Evolutionary conservation across 1,140 invertebrate species (phyloP).

Genomic region (Venustaconcha ellipsiformis): DNA sequence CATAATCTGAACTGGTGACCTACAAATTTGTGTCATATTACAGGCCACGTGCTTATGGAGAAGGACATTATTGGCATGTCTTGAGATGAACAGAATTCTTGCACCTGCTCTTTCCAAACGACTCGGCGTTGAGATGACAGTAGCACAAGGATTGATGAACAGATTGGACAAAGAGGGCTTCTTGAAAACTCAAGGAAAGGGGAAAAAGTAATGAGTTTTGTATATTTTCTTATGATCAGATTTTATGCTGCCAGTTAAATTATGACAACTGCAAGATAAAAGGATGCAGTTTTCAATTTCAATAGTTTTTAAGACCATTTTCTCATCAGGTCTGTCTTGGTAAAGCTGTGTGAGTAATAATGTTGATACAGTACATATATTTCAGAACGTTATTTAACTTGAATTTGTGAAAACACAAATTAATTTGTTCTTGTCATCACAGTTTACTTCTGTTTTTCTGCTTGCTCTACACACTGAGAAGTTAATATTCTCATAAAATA

Average conservation of each 20-base stretch:
- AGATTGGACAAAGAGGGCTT: slow-evolving; percentile 65
- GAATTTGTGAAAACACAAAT: too few relatives aligned
- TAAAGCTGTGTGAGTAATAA: background rate
- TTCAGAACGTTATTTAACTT: too few relatives aligned
- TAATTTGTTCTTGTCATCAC: too few relatives aligned
- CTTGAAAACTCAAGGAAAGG: slow-evolving; percentile 50
- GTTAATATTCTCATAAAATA: too few relatives aligned
- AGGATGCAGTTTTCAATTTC: background rate
- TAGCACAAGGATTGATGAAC: slow-evolving; percentile 63
- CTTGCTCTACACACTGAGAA: too few relatives aligned
- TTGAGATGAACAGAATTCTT: slow-evolving; percentile 52
- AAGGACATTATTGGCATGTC: slow-evolving; percentile 53
- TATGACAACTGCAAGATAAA: background rate
- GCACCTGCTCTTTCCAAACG: slow-evolving; percentile 54
- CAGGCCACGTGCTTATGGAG: slow-evolving; percentile 66
- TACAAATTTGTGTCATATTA: slow-evolving; percentile 8
- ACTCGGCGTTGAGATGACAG: slow-evolving; percentile 60
- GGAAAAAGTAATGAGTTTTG: slow-evolving; percentile 50
- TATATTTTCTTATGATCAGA: background rate
- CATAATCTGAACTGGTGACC: too few relatives aligned
- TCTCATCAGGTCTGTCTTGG: background rate
- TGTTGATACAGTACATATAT: too few relatives aligned
- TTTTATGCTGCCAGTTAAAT: background rate
- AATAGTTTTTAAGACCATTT: background rate
- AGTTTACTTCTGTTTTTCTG: too few relatives aligned